Base-by-base conservation (phyloP, 2,113 vertebrate species). In the Melanotaenia duboulayi region DNA sequence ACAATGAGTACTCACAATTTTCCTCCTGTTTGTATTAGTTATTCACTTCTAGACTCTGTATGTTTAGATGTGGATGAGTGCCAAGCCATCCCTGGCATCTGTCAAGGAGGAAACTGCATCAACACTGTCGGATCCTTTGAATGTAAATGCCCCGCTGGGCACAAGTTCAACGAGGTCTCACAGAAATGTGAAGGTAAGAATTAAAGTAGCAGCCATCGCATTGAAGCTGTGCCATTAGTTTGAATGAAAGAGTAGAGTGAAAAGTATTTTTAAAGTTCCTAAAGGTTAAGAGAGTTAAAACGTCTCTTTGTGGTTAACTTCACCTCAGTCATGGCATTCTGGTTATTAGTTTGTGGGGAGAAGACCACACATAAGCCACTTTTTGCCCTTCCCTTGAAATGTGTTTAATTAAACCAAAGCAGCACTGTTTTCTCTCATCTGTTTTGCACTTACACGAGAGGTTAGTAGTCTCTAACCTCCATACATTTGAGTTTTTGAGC, bases 81-180 rank as follows among this genome's bases (percentile, higher is more conserved):
- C 95, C 97, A 99, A 92, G 97, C 97, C 87, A 99, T 99, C 92
- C 98, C 98, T 87, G 98, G 97, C 74, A 95, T 98, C 91, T 99
- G 98, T 94, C 96, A 97, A 82, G 98, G 98, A 81, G 98, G 98
- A 94, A 97, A 96, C 94, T 99, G 98, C 86, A 95, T 99, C 94
- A 99, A 99, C 94, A 99, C 97, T 49, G 97, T 99, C 80, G 98
- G 98, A 87, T 99, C 98, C 91, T 99, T 99, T 87, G 97, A 99
- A 93, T 99, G 98, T 92, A 99, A 96, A 92, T 99, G 98, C 91
- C 97, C 97, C 72, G 97, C 97, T 92, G 98, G 98, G 92, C 97
- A 99, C 95, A 96, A 94, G 91, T 98, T 99, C 95, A 96, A 96
- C 86, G 97, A 99, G 94, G 88, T 96, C 89, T 95, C 96, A 86